Evolutionary conservation across 2,113 vertebrate genomes (phyloP), one percentile per base, ranked within the genome.

Genomic region (Cariama cristata): DNA sequence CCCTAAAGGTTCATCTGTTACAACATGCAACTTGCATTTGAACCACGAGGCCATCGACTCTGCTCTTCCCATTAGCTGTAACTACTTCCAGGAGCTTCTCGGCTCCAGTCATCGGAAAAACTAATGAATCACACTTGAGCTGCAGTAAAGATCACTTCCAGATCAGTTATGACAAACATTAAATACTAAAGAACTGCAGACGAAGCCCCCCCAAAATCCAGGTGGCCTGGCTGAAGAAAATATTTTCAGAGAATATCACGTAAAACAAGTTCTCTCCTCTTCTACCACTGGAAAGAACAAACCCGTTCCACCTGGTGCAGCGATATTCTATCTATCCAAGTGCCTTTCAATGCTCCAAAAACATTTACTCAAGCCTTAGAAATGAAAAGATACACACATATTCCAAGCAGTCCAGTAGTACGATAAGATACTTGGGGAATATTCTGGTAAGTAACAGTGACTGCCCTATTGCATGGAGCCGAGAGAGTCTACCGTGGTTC

Each of bases 31-130:
- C 17, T 27, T 21, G 10, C 5, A 62, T 44, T 58, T 85, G 9
- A 85, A 66, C 8, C 0, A 0, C 0, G 0, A 74, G 24, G 13
- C 11, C 21, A 40, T 14, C 3, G 2, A 4, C 22, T 66, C 50
- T 0, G 0, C 6, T 20, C 35, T 23, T 74, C 35, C 28, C 33
- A 12, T 24, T 6, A 49, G 38, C 28, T 53, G 16, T 28, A 47
- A 53, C 24, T 47, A 42, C 23, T 66, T 60, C 50, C 64, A 79
- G 52, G 1, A 60, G 42, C 35, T 49, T 69, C 68, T 81, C 0
- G 0, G 33, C 38, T 73, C 60, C 42, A 40, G 3, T 15, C 13
- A 1, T 2, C 5, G 24, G 23, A 53, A 49, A 30, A 79, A 30
- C 18, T 19, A 74, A 8, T 2, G 53, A 76, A 38, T 60, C 20